Percentiles rank a stretch among this genome's conserved stretches.
These are phyloP conservation scores for Crotalus horridus DNA, from an alignment of 2,113 vertebrate genomes.

Conservation along the genomic window DNA sequence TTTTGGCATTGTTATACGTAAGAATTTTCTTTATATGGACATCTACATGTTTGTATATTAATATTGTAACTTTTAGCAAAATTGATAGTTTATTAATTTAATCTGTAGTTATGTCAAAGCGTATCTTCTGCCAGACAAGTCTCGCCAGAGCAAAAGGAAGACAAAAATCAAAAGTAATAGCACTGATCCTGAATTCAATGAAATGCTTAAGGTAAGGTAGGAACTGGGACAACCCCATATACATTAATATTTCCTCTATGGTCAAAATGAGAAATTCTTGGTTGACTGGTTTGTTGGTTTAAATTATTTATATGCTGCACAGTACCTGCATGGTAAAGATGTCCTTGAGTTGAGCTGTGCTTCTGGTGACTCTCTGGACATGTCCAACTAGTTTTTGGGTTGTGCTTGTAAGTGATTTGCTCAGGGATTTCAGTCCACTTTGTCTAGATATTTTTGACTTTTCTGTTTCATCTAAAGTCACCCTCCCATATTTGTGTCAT, in stretches of 20 bases:
- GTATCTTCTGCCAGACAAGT: constrained; percentile 95
- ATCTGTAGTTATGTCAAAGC: constrained; percentile 89
- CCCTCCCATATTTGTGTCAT: neutral
- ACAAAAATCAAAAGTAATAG: constrained; percentile 91
- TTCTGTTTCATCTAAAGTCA: neutral
- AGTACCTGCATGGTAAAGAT: neutral
- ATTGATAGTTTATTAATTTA: constrained; percentile 11
- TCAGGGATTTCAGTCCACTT: neutral
- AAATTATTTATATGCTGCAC: neutral
- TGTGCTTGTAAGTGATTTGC: neutral
- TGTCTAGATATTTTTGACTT: neutral
- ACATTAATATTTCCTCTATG: neutral
- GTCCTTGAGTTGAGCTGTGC: neutral
- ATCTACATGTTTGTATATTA: neutral
- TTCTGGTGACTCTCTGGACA: neutral
- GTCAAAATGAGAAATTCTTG: neutral
- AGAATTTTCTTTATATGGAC: neutral
- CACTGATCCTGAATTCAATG: constrained; percentile 91
- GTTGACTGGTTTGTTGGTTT: neutral
- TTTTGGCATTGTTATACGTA: neutral
- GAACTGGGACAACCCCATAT: constrained; percentile 15
- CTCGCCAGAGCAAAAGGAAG: constrained; percentile 94
- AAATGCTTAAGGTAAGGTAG: constrained; percentile 92
- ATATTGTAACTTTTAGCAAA: neutral
- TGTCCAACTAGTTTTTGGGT: neutral